Evolutionary conservation across 1,140 invertebrate genomes (phyloP), one percentile per base, ranked within the genome.

Genomic region (Lordiphosa stackelbergi): DNA sequence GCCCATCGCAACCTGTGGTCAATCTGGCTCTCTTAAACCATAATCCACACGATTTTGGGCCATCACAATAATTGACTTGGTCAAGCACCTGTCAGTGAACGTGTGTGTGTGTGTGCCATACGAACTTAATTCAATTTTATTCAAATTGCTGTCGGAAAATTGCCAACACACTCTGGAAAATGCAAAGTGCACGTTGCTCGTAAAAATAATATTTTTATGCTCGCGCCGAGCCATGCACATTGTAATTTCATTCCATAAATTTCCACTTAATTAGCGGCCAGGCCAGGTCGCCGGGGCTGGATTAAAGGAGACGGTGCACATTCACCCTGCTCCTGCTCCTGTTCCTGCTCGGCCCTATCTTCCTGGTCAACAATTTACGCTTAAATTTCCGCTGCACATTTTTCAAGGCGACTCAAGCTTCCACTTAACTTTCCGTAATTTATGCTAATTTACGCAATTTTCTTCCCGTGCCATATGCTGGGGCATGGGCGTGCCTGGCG

Each of bases 301-400:
- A 16, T 19, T 28, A 22, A 41, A 5, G 35, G 35, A 28, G 42
- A 22, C 13, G 10, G n/a, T 8, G 10, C 13, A 40, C 16, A 16
- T 16, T 28, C 8, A 13, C 28, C 31, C 28, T 3, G 5, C 31
- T 41, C 37, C 42, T 24, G 48, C 36, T 36, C 51, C 42, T 24
- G 48, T 34, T 36, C 51, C 16, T 16, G 16, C 16, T 16, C 16
- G 34, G 46, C 53, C 53, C 52, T 41, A 53, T 46, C 48, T 49
- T 73, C 63, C 72, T 64, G 69, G 64, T 69, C 66, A 81, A 71
- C 58, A 79, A 79, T 81, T 81, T 79, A 64, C 73, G 71, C 71
- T 79, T 79, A 81, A 81, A 81, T 79, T 79, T 79, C 75, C 75
- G 75, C 45, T 75, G 75, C 75, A 75, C 75, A 79, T 75, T 79